These are phyloP conservation scores for Tachysurus vachellii DNA, from an alignment of 2,113 vertebrate species.

Conservation along the genomic window DNA sequence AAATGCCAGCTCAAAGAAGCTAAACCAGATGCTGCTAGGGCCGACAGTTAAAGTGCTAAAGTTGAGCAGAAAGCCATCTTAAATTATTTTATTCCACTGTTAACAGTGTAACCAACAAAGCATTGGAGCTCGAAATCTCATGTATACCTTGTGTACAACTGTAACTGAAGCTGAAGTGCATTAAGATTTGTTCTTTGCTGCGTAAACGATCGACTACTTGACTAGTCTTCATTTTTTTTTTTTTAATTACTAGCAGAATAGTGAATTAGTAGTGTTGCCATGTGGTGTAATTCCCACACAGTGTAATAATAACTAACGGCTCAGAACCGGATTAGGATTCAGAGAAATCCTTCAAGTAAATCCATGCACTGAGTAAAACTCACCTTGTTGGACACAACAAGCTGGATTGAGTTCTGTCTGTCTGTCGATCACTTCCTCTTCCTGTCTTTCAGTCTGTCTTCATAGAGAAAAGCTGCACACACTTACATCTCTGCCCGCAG, in stretches of 20 bases:
- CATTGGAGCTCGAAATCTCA: neutral
- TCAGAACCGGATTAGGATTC: neutral
- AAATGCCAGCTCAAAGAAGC: neutral
- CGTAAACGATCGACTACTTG: neutral
- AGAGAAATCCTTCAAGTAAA: neutral
- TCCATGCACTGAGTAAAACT: slow-evolving; percentile 45
- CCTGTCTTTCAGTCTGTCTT: slow-evolving; percentile 41
- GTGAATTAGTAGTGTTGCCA: neutral
- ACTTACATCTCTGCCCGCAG: slow-evolving; percentile 53
- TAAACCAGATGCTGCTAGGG: neutral
- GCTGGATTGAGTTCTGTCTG: slow-evolving; percentile 25
- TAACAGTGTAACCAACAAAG: neutral
- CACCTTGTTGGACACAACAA: slow-evolving; percentile 57
- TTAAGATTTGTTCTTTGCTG: neutral
- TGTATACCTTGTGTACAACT: neutral
- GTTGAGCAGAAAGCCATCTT: neutral
- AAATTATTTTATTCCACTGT: neutral
- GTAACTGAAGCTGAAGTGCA: neutral
- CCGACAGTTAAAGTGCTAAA: no score
- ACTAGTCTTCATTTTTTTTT: neutral
- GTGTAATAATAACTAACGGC: neutral
- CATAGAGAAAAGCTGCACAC: slow-evolving; percentile 31
- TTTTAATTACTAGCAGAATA: neutral
- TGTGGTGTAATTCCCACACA: neutral
- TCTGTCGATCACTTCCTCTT: slow-evolving; percentile 50